Percentiles rank a stretch among this genome's conserved stretches.
These are phyloP conservation scores for Drosophila robusta DNA, from an alignment of 2,888 invertebrate species.

Conservation along the genomic window DNA sequence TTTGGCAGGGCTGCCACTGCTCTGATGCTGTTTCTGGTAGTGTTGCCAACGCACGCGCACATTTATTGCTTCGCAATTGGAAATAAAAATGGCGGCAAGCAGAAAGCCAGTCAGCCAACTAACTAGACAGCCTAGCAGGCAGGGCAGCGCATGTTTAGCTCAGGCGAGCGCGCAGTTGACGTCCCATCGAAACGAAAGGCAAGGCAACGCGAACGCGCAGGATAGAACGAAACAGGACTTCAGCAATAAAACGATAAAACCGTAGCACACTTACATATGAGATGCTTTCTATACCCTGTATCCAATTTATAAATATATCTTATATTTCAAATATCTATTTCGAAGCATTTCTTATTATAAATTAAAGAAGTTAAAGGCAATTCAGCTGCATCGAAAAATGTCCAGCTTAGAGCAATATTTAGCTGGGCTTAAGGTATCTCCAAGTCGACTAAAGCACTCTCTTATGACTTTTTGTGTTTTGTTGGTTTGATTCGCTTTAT, in stretches of 20 bases:
- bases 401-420: too few species aligned
- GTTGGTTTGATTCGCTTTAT: slow-evolving; percentile 67
- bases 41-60: slow-evolving; percentile 77
- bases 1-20: slow-evolving; percentile 60
- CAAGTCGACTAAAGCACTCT: background rate
- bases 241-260: slow-evolving; percentile 46
- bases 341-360: too few species aligned
- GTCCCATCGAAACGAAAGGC: slow-evolving; percentile 66
- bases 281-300: slow-evolving; percentile 11
- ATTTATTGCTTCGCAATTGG: slow-evolving; percentile 79
- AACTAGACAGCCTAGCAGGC: slow-evolving; percentile 26
- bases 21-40: slow-evolving; percentile 28
- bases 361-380: too few species aligned
- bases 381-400: too few species aligned
- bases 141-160: slow-evolving; percentile 23
- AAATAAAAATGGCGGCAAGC: slow-evolving; percentile 75
- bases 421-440: too few species aligned
- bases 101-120: slow-evolving; percentile 46
- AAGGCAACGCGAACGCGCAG: slow-evolving; percentile 28
- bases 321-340: too few species aligned
- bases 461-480: slow-evolving; percentile 32
- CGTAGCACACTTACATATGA: slow-evolving; percentile 14
- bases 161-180: slow-evolving; percentile 37
- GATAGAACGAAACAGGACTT: background rate
- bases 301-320: too few species aligned